Conservation (phyloP, 2,797 vertebrate species). For the Sebastes umbrosus region DNA sequence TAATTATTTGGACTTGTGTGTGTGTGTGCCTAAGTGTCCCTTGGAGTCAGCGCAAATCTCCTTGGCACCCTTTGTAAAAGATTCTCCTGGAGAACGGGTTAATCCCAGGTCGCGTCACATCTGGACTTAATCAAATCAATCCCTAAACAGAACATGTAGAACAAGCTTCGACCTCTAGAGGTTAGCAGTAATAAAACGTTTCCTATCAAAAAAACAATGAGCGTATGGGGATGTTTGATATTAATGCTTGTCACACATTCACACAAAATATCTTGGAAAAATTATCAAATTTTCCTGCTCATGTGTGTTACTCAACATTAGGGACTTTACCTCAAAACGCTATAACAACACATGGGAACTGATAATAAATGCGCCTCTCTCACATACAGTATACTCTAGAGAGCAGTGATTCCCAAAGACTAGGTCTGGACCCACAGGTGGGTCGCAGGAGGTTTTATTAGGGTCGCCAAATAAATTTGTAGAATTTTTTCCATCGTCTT, state of each 20-base stretch:
- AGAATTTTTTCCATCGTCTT: too few relatives aligned
- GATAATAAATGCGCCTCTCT: background rate
- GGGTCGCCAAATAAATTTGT: too few relatives aligned
- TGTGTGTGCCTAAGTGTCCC: background rate
- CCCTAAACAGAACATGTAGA: constrained; percentile 14
- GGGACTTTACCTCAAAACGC: background rate
- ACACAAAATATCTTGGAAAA: background rate
- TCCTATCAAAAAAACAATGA: background rate
- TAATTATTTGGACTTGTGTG: constrained; percentile 38
- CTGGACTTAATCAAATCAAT: constrained; percentile 63
- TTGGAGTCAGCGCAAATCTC: constrained; percentile 33
- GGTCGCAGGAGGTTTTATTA: too few relatives aligned
- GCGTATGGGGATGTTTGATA: background rate
- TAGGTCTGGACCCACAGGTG: too few relatives aligned
- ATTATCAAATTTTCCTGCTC: background rate
- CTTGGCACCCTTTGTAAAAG: constrained; percentile 31
- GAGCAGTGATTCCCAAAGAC: background rate
- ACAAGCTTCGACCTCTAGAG: constrained; percentile 21
- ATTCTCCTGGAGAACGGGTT: constrained; percentile 40
- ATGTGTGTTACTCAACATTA: background rate
- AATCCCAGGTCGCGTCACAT: constrained; percentile 51
- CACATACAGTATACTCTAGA: background rate
- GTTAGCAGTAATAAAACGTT: constrained; percentile 18
- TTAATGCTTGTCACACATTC: background rate
- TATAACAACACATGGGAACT: background rate